phyloP scores from a whole-genome alignment of 2,797 vertebrate genomes.

The Fistularia commersonii region DNA sequence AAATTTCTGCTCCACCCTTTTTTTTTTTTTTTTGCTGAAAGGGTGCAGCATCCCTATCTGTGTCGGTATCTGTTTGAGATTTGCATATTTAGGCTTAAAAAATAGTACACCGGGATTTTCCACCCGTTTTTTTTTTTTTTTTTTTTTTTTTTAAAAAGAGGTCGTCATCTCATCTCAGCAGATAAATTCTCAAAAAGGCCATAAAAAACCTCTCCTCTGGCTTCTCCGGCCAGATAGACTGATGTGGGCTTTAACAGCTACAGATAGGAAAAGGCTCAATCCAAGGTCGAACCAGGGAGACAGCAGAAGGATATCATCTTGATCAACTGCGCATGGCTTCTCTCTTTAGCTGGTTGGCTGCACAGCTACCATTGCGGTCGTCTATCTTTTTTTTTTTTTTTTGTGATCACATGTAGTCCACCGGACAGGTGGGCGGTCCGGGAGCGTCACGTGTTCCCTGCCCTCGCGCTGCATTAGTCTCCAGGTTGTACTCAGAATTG shows the following conservation, averaged over 20 bases:
- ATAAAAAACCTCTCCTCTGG: conserved; percentile 35
- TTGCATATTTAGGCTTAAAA: too few species aligned
- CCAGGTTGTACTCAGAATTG: conserved; percentile 14
- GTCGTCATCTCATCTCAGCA: not conserved
- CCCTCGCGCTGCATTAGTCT: conserved; percentile 21
- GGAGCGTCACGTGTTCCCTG: conserved; percentile 9
- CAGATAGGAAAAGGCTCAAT: conserved; percentile 22
- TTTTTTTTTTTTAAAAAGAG: not conserved
- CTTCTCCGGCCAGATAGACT: conserved; percentile 35
- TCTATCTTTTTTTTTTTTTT: conserved; percentile 18
- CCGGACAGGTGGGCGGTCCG: conserved; percentile 26
- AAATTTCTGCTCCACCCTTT: too few species aligned
- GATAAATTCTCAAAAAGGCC: too few species aligned
- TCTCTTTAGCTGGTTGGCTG: conserved; percentile 30
- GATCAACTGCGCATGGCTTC: conserved; percentile 43
- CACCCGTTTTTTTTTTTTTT: conserved; percentile 46
- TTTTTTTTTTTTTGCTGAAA: too few species aligned
- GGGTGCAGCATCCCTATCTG: too few species aligned
- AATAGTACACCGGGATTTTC: too few species aligned
- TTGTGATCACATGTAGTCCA: conserved; percentile 20
- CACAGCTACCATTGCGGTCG: conserved; percentile 14
- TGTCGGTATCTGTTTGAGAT: too few species aligned
- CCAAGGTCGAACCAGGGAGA: conserved; percentile 52
- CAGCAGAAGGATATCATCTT: conserved; percentile 28
- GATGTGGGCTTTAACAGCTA: conserved; percentile 39